Conservation (phyloP, 2,888 invertebrate genomes). For the Nomada lathburiana region DNA sequence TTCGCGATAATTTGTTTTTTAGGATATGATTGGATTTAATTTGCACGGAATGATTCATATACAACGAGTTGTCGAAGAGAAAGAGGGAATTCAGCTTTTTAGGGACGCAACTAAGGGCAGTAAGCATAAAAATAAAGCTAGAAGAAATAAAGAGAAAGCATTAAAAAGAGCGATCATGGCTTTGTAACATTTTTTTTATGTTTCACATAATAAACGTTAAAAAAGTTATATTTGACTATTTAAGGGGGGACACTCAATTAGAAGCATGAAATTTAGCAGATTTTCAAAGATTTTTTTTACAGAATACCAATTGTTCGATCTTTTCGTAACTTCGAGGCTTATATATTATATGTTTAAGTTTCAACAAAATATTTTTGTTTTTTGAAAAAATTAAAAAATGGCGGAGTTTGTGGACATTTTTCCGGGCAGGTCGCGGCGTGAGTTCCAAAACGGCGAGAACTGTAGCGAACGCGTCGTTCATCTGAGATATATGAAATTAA, state of each 20-base stretch:
- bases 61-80: constrained; percentile 90
- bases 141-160: constrained; percentile 87
- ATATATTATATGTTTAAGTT: too few species aligned
- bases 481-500: too few species aligned
- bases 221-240: constrained; percentile 19
- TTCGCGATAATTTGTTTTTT: constrained; percentile 71
- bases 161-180: constrained; percentile 87
- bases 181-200: constrained; percentile 73
- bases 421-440: too few species aligned
- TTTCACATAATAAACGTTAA: constrained; percentile 18
- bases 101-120: constrained; percentile 89
- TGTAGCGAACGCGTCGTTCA: too few species aligned
- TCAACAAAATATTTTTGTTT: neutral
- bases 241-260: too few species aligned
- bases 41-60: constrained; percentile 92
- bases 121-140: constrained; percentile 88
- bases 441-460: too few species aligned
- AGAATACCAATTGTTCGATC: too few species aligned
- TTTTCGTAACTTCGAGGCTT: too few species aligned
- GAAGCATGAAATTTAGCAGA: too few species aligned
- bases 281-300: too few species aligned
- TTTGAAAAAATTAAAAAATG: neutral
- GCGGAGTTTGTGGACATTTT: too few species aligned
- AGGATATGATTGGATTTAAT: constrained; percentile 95
- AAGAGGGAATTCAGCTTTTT: constrained; percentile 91